Conservation (phyloP, 2,113 vertebrate genomes). For the Puffinus mauretanicus region DNA sequence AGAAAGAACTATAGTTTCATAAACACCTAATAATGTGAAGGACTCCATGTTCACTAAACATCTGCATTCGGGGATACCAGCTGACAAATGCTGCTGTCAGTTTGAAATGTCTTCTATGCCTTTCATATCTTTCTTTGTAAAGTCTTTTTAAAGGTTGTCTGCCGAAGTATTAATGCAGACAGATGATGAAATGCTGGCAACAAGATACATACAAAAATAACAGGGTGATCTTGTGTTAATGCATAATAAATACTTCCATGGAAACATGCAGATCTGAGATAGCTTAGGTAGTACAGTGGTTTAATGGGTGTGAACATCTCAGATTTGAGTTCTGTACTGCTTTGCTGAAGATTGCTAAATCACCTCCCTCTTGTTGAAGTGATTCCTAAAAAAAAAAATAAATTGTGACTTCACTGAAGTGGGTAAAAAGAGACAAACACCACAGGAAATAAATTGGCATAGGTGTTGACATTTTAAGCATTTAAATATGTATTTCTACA, state of each 20-base stretch:
- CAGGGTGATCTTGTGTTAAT: background rate
- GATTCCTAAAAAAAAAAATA: background rate
- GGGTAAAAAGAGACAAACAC: background rate
- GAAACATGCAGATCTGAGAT: background rate
- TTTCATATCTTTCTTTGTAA: background rate
- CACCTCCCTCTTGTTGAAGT: background rate
- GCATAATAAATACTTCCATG: background rate
- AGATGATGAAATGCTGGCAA: conserved; percentile 1
- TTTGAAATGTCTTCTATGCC: background rate
- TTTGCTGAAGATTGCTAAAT: background rate
- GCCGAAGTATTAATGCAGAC: background rate
- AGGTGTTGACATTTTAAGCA: background rate
- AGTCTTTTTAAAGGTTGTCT: conserved; percentile 2
- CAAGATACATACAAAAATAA: background rate
- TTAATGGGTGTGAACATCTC: background rate
- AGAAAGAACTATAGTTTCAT: background rate
- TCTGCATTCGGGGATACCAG: background rate
- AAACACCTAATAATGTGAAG: background rate
- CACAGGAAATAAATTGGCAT: background rate
- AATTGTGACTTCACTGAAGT: background rate
- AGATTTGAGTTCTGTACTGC: background rate
- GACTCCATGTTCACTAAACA: background rate
- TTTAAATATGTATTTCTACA: background rate
- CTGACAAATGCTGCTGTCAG: background rate
- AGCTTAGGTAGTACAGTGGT: background rate